Evolutionary conservation across 2,113 vertebrate genomes (phyloP).

Genomic region (Triplophysa tibetana): DNA sequence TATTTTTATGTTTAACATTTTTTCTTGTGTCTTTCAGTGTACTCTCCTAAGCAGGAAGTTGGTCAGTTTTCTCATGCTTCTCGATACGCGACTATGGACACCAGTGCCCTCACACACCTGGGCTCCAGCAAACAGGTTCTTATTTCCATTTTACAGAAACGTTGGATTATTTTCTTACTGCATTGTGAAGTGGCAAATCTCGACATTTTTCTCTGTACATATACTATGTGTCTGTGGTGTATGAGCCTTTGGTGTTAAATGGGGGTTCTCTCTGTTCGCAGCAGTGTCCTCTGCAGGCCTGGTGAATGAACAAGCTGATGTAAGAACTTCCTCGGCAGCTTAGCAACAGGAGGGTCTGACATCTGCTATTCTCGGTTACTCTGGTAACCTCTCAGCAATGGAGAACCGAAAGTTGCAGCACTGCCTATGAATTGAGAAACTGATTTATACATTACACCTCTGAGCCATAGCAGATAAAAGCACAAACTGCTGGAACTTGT

Average conservation of each 20-base stretch:
- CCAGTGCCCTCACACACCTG: slow-evolving; percentile 90
- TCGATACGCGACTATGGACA: slow-evolving; percentile 92
- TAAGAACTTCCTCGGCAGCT: slow-evolving; percentile 46
- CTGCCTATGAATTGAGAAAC: slow-evolving; percentile 26
- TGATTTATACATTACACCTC: background rate
- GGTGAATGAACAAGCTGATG: slow-evolving; percentile 47
- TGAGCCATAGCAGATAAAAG: slow-evolving; percentile 1
- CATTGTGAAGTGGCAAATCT: background rate
- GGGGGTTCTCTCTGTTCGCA: background rate
- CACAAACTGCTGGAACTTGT: slow-evolving; percentile 10
- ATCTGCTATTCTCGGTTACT: slow-evolving; percentile 22
- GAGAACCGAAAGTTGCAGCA: slow-evolving; percentile 20
- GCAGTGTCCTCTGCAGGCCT: slow-evolving; percentile 61
- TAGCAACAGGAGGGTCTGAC: slow-evolving; percentile 44
- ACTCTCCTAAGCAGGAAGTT: slow-evolving; percentile 95
- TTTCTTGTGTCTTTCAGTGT: slow-evolving; percentile 78
- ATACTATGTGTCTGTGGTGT: background rate
- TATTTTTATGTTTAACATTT: background rate
- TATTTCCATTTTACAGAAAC: background rate
- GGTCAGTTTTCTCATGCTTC: slow-evolving; percentile 95
- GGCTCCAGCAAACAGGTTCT: slow-evolving; percentile 92
- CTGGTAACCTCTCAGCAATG: slow-evolving; percentile 39
- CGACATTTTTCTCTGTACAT: slow-evolving; percentile 5
- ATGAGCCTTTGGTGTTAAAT: background rate
- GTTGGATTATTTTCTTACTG: no score